Evolutionary conservation across 2,113 vertebrate genomes (phyloP).

Genomic region (Piaya cayana): DNA sequence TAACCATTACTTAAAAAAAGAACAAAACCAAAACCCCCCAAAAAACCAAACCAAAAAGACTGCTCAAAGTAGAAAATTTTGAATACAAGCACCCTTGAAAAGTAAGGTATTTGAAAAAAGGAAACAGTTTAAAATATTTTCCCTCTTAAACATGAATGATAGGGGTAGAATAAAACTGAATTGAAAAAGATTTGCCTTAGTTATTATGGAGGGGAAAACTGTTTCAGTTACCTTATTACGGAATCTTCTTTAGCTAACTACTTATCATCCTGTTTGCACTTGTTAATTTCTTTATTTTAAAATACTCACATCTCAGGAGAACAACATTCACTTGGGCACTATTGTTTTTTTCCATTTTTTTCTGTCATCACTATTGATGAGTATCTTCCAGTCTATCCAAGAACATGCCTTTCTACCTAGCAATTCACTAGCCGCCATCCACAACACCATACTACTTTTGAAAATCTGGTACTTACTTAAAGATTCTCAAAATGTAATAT

Average conservation of each 20-base stretch:
- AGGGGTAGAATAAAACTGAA: background rate
- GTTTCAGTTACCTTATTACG: background rate
- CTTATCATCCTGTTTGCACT: background rate
- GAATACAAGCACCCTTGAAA: background rate
- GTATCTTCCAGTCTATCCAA: background rate
- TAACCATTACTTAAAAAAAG: background rate
- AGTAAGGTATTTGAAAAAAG: background rate
- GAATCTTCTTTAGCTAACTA: background rate
- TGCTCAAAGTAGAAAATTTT: background rate
- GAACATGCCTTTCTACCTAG: background rate
- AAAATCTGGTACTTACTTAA: background rate
- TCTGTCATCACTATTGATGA: background rate
- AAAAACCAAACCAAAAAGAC: background rate
- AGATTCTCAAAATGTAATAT: background rate
- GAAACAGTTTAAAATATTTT: background rate
- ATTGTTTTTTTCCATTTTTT: too few species aligned
- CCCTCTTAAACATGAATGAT: background rate
- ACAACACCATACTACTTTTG: background rate
- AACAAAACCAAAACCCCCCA: too few species aligned
- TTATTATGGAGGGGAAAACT: background rate
- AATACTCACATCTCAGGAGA: background rate
- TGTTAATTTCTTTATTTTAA: background rate
- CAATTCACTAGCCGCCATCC: background rate
- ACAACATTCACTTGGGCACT: background rate
- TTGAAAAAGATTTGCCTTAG: background rate